phyloP scores from a whole-genome alignment of 2,113 vertebrate species.

The Steatornis caripensis region DNA sequence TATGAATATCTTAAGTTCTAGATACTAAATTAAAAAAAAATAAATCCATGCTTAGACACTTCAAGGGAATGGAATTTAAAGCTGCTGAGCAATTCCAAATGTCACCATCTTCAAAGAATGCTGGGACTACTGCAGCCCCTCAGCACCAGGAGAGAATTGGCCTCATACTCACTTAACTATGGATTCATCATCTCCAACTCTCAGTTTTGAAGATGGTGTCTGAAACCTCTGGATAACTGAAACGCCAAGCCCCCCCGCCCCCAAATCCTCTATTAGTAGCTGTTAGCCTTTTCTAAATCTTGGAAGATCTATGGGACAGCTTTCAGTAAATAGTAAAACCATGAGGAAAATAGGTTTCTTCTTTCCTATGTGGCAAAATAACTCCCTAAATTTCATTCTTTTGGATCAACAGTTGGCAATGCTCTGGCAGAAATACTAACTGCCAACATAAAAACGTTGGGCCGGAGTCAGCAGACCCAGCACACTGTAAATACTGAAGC shows the following conservation, averaged over 20 bases:
- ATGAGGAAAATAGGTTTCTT: background rate
- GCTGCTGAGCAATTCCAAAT: background rate
- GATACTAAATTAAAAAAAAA: too few relatives aligned
- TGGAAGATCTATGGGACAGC: background rate
- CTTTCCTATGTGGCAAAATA: background rate
- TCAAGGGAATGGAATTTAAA: background rate
- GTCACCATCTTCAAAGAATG: background rate
- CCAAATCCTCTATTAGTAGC: background rate
- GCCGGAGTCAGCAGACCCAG: background rate
- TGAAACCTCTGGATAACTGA: background rate
- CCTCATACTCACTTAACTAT: background rate
- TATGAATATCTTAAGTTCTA: background rate
- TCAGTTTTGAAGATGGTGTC: background rate
- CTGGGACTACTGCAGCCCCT: background rate
- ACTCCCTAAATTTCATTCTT: background rate
- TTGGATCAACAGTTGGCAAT: background rate
- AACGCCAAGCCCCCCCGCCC: background rate
- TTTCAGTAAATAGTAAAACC: background rate
- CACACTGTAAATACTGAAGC: slow-evolving; percentile 12
- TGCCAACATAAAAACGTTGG: background rate
- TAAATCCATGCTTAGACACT: background rate
- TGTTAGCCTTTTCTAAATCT: background rate
- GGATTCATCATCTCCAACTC: background rate
- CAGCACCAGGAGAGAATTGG: background rate
- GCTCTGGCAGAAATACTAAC: background rate